A percentile compares a stretch with the other conserved stretches of the same genome.
Conservation (phyloP, 2,113 vertebrate species). For the Falco punctatus region DNA sequence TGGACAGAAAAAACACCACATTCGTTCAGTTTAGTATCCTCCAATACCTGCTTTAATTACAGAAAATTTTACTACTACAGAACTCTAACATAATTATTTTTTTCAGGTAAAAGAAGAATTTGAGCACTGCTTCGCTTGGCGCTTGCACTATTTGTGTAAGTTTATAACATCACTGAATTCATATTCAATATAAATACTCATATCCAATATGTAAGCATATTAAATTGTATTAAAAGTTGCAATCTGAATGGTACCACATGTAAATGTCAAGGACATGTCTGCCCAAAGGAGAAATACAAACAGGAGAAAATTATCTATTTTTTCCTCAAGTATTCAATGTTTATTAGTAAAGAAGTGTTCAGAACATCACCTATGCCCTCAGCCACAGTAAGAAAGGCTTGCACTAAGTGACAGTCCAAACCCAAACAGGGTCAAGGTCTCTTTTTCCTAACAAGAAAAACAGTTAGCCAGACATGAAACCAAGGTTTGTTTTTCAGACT, state of each 20-base stretch:
- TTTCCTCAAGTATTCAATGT: background rate
- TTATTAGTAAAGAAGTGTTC: background rate
- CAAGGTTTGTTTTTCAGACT: background rate
- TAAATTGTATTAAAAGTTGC: background rate
- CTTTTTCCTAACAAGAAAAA: background rate
- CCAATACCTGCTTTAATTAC: background rate
- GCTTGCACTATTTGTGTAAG: background rate
- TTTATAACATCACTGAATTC: background rate
- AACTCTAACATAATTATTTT: background rate
- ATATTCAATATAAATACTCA: background rate
- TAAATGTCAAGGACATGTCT: background rate
- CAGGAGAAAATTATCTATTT: background rate
- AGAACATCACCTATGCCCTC: background rate
- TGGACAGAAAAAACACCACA: conserved; percentile 45
- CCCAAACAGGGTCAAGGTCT: background rate
- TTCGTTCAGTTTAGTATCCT: background rate
- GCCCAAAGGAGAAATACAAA: background rate
- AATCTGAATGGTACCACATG: background rate
- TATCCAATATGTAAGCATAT: background rate
- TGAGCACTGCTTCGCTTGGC: background rate
- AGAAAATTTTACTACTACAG: background rate
- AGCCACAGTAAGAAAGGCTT: background rate
- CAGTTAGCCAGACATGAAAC: background rate
- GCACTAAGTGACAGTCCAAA: background rate
- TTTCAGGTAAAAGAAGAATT: background rate